Evolutionary conservation across 2,888 invertebrate species (phyloP).

Genomic region (Toxonevra muliebris): DNA sequence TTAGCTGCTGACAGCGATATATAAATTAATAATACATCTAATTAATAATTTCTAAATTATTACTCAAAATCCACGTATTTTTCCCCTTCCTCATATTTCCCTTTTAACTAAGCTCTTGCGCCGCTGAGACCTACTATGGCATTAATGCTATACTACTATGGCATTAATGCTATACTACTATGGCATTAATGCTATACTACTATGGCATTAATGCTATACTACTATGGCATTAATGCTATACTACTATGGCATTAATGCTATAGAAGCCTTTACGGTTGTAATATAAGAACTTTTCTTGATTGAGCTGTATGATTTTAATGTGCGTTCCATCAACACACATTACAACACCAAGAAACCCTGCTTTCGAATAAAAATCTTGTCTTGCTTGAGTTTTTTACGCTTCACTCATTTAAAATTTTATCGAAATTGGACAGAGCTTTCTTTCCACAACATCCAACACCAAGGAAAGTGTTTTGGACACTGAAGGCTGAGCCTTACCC

Average conservation of each 20-base stretch:
- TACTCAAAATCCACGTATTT: slow-evolving; percentile 24
- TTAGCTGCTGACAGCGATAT: too few relatives aligned
- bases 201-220: slow-evolving; percentile 17
- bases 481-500: slow-evolving; percentile 31
- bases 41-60: neutral
- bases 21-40: too few relatives aligned
- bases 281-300: slow-evolving; percentile 27
- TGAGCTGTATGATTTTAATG: slow-evolving; percentile 29
- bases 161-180: too few relatives aligned
- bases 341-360: slow-evolving; percentile 30
- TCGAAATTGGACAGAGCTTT: slow-evolving; percentile 25
- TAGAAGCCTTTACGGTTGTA: slow-evolving; percentile 32
- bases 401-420: slow-evolving; percentile 16
- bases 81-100: slow-evolving; percentile 20
- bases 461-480: slow-evolving; percentile 15
- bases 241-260: too few relatives aligned
- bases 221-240: slow-evolving; percentile 24
- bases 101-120: too few relatives aligned
- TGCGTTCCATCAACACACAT: slow-evolving; percentile 35
- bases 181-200: too few relatives aligned
- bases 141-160: too few relatives aligned
- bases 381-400: slow-evolving; percentile 26
- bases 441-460: slow-evolving; percentile 12
- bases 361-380: slow-evolving; percentile 25
- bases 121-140: too few relatives aligned